Evolutionary conservation across 2,888 invertebrate genomes (phyloP), one percentile per base, ranked within the genome.

Genomic region (Mimas tiliae): DNA sequence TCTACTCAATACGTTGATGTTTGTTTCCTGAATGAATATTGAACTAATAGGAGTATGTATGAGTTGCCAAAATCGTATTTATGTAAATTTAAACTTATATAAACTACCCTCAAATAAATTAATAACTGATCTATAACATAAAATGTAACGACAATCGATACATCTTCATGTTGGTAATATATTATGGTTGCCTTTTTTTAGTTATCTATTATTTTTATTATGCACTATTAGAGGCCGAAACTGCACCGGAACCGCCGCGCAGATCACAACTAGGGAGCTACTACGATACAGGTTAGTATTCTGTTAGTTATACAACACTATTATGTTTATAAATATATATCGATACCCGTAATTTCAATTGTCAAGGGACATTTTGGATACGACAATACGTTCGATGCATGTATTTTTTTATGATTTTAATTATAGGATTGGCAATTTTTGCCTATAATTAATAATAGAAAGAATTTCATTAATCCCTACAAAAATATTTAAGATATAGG

Each of bases 181-280:
- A 16, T 71, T 69, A 8, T 50, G 67, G 70, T 70, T 74, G 69
- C 67, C 69, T 70, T 69, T 69, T 74, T 67, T 74, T 76, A 72
- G 73, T 70, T 65, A 72, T 73, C 77, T 73, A 70, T 70, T 73
- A 69, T 78, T 74, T 88, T 88, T 88, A 75, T 89, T 89, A 77
- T 83, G 85, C 85, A 83, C 84, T 88, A 87, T 77, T 95, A 95
- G 95, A 95, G 85, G 93, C 91, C 84, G 95, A 95, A 81, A 87
- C 90, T 76, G 94, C 95, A 77, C 96, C 96, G 78, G 95, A 95
- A 81, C 94, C 96, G 77, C 95, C 95, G 74, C 95, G 95, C 88
- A 94, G 95, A 84, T 90, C 94, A 65, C 88, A 93, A 74, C 89
- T 92, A 77, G 92, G 93, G 84, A 91, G 90, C 87, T 91, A 88